Conservation (phyloP, 2,113 vertebrate genomes). For the Scomber japonicus region DNA sequence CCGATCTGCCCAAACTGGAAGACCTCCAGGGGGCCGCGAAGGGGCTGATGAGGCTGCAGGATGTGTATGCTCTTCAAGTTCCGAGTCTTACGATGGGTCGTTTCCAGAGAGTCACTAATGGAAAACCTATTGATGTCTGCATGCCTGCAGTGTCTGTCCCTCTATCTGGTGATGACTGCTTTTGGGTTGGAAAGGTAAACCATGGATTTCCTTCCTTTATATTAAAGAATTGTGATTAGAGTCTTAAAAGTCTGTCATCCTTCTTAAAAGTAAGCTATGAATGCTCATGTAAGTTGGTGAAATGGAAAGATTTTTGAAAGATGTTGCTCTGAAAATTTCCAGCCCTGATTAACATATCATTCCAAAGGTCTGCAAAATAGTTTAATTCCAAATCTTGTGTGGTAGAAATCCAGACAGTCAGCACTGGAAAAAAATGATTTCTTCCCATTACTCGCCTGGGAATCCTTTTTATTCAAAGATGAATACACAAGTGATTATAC, state of each 20-base stretch:
- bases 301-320: conserved; percentile 5
- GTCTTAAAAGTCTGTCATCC: not conserved
- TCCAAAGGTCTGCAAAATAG: conserved; percentile 20
- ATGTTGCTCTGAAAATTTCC: not conserved
- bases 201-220: not conserved
- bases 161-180: conserved; percentile 94
- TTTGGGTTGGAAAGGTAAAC: conserved; percentile 93
- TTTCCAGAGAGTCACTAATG: conserved; percentile 83
- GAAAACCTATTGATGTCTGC: conserved; percentile 80
- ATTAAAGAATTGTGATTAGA: not conserved
- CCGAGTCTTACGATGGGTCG: conserved; percentile 86
- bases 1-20: conserved; percentile 87
- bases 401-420: conserved; percentile 34
- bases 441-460: conserved; percentile 28
- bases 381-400: conserved; percentile 36
- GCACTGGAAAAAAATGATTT: conserved; percentile 37
- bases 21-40: conserved; percentile 91
- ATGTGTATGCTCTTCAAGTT: conserved; percentile 90
- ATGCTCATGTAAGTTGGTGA: not conserved
- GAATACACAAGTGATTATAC: conserved; percentile 22
- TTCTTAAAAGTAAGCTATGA: not conserved
- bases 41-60: conserved; percentile 94
- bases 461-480: conserved; percentile 36
- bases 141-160: conserved; percentile 77
- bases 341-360: conserved; percentile 11